These are phyloP conservation scores for Drosophila insularis DNA, from an alignment of 1,140 invertebrate genomes.

Conservation along the genomic window DNA sequence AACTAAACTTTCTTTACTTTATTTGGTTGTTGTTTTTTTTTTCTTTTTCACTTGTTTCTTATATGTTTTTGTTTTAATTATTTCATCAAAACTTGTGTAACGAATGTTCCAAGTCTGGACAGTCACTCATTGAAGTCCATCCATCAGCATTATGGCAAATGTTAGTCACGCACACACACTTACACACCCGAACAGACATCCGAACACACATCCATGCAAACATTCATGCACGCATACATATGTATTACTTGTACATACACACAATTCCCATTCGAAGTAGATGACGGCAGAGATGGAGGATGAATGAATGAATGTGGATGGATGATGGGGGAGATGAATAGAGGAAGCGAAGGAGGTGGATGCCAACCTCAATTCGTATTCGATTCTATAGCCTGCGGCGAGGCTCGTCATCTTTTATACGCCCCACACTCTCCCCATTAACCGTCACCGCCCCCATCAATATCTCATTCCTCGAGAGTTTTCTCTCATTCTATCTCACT, in stretches of 20 bases:
- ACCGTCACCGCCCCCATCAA: neutral
- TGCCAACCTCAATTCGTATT: conserved; percentile 63
- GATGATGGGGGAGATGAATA: neutral
- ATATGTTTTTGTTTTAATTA: conserved; percentile 19
- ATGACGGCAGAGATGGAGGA: too few species aligned
- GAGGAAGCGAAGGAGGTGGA: neutral
- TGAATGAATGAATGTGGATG: neutral
- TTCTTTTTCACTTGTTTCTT: neutral
- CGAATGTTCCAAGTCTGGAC: conserved; percentile 11
- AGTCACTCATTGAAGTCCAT: conserved; percentile 14
- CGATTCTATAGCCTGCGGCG: conserved; percentile 62
- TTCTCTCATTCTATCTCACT: neutral
- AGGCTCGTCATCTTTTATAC: conserved; percentile 19
- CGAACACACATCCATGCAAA: neutral
- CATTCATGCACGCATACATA: conserved; percentile 15
- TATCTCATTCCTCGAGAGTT: neutral
- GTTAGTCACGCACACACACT: conserved; percentile 17
- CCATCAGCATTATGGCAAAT: conserved; percentile 2
- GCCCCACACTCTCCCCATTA: neutral
- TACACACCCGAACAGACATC: conserved; percentile 5
- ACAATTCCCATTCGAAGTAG: conserved; percentile 30
- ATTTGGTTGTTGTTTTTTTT: neutral
- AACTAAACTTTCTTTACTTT: neutral
- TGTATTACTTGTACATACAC: neutral
- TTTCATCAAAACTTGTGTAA: conserved; percentile 21